Base-by-base conservation (phyloP, 1,140 invertebrate genomes). In the Eumaeus atala region DNA sequence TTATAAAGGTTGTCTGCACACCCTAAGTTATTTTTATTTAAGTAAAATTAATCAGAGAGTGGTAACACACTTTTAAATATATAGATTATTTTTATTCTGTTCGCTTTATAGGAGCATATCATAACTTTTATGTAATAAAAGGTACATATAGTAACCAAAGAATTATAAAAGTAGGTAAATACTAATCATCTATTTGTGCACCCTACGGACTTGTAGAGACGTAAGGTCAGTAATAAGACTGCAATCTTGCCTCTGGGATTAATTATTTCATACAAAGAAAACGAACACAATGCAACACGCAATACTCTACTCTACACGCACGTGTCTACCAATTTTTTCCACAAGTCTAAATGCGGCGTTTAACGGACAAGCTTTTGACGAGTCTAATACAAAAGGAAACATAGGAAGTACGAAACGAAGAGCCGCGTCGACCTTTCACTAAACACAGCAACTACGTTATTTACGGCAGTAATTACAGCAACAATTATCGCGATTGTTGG, bases 401-500 rank as follows among this genome's bases (percentile, higher is more conserved):
- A 16, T 44, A 44, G 40, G 16, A 44, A 44, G 40, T 44, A 17
- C 12, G 51, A 9, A 38, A 33, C 38, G n/a, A n/a, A n/a, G n/a
- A n/a, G 51, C 40, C 9, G 28, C 37, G 36, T 28, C 33, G 9
- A 42, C 51, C 51, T 53, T 53, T 53, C 51, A 53, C 51, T 35
- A 34, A 52, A 42, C 18, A 40, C 37, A 40, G 42, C 21, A 28
- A 44, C 28, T 21, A 42, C 36, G n/a, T 53, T 33, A 44, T 53
- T n/a, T 34, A 53, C 60, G 55, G 51, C 47, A 59, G 51, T 51
- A 57, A 62, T 66, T 59, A 73, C 72, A 69, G 64, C 66, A 58
- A 61, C 64, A 61, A 72, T 71, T 65, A 60, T 51, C 54, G 60
- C 69, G 67, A 77, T 77, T 72, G 77, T 74, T 72, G 73, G 67